Evolutionary conservation across 2,797 vertebrate genomes (phyloP).

Genomic region (Heliangelus exortis): DNA sequence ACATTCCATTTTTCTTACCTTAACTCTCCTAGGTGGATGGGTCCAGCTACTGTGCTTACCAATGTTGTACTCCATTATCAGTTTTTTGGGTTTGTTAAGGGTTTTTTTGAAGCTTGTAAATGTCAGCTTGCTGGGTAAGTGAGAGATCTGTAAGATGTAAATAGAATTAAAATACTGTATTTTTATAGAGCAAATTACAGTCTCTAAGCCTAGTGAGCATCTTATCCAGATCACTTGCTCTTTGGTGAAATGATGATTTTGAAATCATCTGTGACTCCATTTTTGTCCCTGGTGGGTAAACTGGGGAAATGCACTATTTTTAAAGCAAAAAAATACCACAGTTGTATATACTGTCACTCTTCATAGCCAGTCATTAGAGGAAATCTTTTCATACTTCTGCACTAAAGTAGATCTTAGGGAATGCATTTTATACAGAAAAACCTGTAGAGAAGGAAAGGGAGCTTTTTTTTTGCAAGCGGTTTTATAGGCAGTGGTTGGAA

Average conservation of each 20-base stretch:
- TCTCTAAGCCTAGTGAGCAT: constrained; percentile 56
- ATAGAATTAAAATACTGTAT: constrained; percentile 78
- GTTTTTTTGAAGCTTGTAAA: constrained; percentile 59
- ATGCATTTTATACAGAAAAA: constrained; percentile 63
- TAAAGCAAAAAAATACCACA: constrained; percentile 70
- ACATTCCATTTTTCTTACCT: constrained; percentile 13
- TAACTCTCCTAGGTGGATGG: not conserved
- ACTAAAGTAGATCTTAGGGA: constrained; percentile 63
- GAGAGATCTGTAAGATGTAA: constrained; percentile 61
- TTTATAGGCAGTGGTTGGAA: constrained; percentile 46
- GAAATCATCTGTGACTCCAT: constrained; percentile 55
- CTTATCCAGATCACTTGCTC: constrained; percentile 57
- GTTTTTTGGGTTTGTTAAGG: not conserved
- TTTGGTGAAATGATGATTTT: constrained; percentile 65
- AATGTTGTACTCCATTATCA: not conserved
- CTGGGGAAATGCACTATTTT: constrained; percentile 66
- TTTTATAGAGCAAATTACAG: constrained; percentile 77
- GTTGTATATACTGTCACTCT: constrained; percentile 27
- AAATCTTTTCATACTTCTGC: constrained; percentile 61
- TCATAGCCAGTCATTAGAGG: constrained; percentile 49
- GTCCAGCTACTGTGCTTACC: constrained; percentile 46
- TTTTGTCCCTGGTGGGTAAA: constrained; percentile 68
- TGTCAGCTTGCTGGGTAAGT: constrained; percentile 58
- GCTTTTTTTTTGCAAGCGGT: constrained; percentile 26
- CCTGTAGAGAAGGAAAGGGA: constrained; percentile 51